Evolutionary conservation across 2,888 invertebrate species (phyloP), one percentile per base, ranked within the genome.

Genomic region (Sinohyriopsis cumingii): DNA sequence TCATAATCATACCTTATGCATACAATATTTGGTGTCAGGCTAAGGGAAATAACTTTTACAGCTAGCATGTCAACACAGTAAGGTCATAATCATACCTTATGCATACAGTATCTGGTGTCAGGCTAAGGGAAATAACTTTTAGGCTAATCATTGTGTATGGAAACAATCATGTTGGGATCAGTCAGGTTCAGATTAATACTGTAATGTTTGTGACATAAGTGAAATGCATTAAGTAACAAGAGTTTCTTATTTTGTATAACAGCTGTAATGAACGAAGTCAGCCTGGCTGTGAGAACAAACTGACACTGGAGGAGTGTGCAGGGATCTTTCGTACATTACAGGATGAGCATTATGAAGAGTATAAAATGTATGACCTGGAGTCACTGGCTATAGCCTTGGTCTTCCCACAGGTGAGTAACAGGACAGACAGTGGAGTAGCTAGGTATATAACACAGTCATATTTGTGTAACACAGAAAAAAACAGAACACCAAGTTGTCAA

Each of bases 351-450:
- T 87, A 89, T 62, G 85, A 89, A 60, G 91, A 91, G 73, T 98
- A 96, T 90, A 94, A 94, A 79, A 92, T 95, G 87, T 96, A 96
- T 86, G 95, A 95, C 53, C 90, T 98, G 54, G 94, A 94, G 2
- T 93, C 95, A 68, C 91, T 98, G 61, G 96, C 96, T 0, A 94
- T 95, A 12, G 94, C 95, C 74, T 92, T 96, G 1, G 94, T 97
- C 1, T 94, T 95, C 15, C 96, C 97, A 0, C 91, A 97, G 71
- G 90, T 91, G 78, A 79, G 88, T 81, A 19, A 25, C 24, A 12
- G 45, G 45, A 45, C 45, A 45, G 45, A 12, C 45, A 45, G 45
- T 45, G 45, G 45, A 45, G 3, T 45, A 45, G 12, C 45, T 45
- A 12, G 45, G 45, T 1, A 45, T 45, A 45, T 45, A 45, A 45